Evolutionary conservation across 1,140 invertebrate species (phyloP).

Genomic region (Dreissena polymorpha): DNA sequence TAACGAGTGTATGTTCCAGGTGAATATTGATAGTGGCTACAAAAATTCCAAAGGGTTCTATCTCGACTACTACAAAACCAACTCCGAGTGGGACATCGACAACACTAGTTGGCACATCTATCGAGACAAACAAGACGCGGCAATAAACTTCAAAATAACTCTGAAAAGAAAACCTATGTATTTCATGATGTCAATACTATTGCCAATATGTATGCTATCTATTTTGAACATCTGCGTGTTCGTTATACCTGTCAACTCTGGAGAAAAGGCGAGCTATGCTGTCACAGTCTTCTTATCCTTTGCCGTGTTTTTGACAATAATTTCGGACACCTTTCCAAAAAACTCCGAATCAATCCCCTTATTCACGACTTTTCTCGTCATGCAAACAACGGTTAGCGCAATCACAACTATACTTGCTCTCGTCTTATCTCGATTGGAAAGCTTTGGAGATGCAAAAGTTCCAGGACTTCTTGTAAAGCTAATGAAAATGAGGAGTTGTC

Average conservation of each 20-base stretch:
- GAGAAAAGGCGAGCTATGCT: constrained; percentile 82
- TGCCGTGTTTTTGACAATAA: constrained; percentile 83
- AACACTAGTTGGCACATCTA: too few relatives aligned
- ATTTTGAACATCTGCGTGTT: constrained; percentile 82
- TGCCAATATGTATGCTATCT: constrained; percentile 83
- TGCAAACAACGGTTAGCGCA: neutral
- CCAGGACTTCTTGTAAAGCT: too few relatives aligned
- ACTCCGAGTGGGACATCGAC: neutral
- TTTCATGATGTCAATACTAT: constrained; percentile 82
- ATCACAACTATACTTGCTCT: neutral
- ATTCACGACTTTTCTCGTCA: constrained; percentile 4
- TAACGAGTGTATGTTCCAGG: neutral
- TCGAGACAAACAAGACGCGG: neutral
- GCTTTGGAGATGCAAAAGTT: neutral
- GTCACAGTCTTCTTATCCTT: constrained; percentile 83
- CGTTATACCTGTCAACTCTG: constrained; percentile 82
- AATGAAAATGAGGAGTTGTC: too few relatives aligned
- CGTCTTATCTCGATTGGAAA: neutral
- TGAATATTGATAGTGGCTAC: neutral
- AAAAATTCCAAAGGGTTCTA: neutral
- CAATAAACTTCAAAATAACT: constrained; percentile 57
- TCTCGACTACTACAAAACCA: neutral
- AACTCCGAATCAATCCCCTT: neutral
- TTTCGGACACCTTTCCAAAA: constrained; percentile 82
- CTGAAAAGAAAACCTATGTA: constrained; percentile 68